Evolutionary conservation across 1,140 invertebrate species (phyloP).

Genomic region (Eurosta solidaginis): DNA sequence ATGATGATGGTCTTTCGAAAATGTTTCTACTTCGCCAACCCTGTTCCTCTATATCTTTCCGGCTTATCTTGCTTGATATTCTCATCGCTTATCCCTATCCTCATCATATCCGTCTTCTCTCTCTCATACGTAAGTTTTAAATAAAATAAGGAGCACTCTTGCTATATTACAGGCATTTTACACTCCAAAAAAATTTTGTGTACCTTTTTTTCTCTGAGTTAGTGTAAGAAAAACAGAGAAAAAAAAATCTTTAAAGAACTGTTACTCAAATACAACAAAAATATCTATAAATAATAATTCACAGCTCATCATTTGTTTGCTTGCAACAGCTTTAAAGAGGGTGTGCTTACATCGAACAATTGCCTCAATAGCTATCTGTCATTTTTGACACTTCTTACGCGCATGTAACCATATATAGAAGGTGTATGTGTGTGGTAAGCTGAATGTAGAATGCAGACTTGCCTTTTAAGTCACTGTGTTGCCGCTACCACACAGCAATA

Average conservation of each 20-base stretch:
- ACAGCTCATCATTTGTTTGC: constrained; percentile 18
- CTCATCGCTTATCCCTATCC: too few relatives aligned
- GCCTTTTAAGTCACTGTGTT: not conserved
- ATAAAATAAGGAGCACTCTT: too few relatives aligned
- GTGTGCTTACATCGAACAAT: not conserved
- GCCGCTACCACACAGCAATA: not conserved
- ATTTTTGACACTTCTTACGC: constrained; percentile 12
- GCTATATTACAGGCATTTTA: too few relatives aligned
- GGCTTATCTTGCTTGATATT: too few relatives aligned
- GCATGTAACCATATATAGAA: not conserved
- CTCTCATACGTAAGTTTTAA: too few relatives aligned
- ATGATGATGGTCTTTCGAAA: too few relatives aligned
- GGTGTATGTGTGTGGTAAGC: not conserved
- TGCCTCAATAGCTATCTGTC: constrained; percentile 9
- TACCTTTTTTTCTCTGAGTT: too few relatives aligned
- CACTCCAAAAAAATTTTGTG: too few relatives aligned
- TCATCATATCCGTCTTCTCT: too few relatives aligned
- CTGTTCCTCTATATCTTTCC: too few relatives aligned
- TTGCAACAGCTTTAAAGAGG: not conserved
- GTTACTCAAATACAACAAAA: not conserved
- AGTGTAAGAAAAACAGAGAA: too few relatives aligned
- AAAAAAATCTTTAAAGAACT: not conserved
- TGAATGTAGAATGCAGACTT: not conserved
- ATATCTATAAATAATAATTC: constrained; percentile 1
- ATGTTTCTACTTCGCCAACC: too few relatives aligned